Evolutionary conservation across 2,797 vertebrate species (phyloP).

Genomic region (Hoplostethus mediterraneus): DNA sequence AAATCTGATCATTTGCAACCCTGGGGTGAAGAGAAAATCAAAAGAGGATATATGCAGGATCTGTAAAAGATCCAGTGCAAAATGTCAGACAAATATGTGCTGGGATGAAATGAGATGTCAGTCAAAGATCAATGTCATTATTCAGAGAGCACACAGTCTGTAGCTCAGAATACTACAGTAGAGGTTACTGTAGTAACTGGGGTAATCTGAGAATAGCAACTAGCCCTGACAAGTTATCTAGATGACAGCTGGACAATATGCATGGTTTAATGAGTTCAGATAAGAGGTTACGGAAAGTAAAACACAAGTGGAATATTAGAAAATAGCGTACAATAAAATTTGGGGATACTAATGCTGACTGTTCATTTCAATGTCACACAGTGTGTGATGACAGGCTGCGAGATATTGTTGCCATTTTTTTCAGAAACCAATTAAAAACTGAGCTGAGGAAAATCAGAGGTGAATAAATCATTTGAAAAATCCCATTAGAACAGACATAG

Average conservation of each 20-base stretch:
- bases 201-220: neutral
- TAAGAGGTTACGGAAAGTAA: constrained; percentile 10
- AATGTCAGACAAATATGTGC: constrained; percentile 73
- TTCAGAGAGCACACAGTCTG: constrained; percentile 36
- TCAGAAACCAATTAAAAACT: constrained; percentile 68
- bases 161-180: neutral
- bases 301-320: constrained; percentile 15
- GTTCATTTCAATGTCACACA: constrained; percentile 52
- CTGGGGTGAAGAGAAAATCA: constrained; percentile 53
- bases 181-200: neutral
- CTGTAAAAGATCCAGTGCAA: constrained; percentile 57
- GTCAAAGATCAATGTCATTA: constrained; percentile 54
- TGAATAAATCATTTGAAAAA: constrained; percentile 67
- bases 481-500: constrained; percentile 64
- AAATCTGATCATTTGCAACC: constrained; percentile 71
- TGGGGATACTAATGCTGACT: constrained; percentile 36
- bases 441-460: constrained; percentile 52
- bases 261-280: constrained; percentile 8
- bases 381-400: constrained; percentile 43
- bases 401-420: constrained; percentile 28
- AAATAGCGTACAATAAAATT: constrained; percentile 44
- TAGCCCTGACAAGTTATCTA: neutral
- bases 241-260: neutral
- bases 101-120: constrained; percentile 55
- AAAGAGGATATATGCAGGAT: constrained; percentile 56